Evolutionary conservation across 1,140 invertebrate species (phyloP), one percentile per base, ranked within the genome.

Genomic region (Euborellia annulipes): DNA sequence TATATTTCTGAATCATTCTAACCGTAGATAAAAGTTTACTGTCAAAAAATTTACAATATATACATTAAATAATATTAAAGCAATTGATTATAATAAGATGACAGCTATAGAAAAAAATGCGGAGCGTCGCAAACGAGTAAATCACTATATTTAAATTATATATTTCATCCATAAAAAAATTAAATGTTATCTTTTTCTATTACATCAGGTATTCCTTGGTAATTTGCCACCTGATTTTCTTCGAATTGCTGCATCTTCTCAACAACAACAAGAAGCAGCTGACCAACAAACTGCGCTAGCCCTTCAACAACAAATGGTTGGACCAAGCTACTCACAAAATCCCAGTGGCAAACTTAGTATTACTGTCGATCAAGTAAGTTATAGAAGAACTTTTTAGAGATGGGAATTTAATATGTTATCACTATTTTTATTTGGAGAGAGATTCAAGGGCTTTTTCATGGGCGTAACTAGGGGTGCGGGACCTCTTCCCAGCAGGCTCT

Each of bases 141-240:
- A 50, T 55, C 11, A 50, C 30, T 17, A 37, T n/a, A n/a, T 17
- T 50, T 19, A 48, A 8, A 20, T 18, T 49, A n/a, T n/a, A 8
- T 49, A 41, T n/a, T 11, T 40, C 49, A 41, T 46, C 30, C 11
- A 9, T 30, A 17, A 19, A 11, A n/a, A 49, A 50, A 36, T 40
- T 36, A 17, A 30, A 22, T 39, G 18, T 37, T 30, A 27, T 38
- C 37, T 11, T 36, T n/a, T 6, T 14, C 38, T 48, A 27, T 47
- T 49, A 48, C 58, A 50, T 2, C 48, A 82, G 80, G 78, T 78
- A 3, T 70, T 89, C 54, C 56, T 92, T 42, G 86, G 85, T 2
- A 76, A 83, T 17, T 63, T 93, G 6, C 84, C 89, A 3, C 63
- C 71, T 38, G 82, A 85, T 56, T 93, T 93, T 60, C 68, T 93